phyloP scores from a whole-genome alignment of 2,888 invertebrate species.

The Neoitamus cyanurus region DNA sequence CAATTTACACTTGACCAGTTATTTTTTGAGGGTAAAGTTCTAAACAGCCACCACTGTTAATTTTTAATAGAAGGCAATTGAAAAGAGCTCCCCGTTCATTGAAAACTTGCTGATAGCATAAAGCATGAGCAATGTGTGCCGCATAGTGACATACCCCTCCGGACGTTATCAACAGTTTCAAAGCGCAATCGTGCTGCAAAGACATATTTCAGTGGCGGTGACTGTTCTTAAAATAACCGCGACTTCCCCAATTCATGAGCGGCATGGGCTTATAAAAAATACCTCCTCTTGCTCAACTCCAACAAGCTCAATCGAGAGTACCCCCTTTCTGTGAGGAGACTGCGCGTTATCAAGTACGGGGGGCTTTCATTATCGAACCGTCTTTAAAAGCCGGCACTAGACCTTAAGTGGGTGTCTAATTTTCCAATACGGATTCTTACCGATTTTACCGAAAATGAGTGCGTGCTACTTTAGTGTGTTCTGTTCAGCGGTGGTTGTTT shows the following conservation, averaged over 20 bases:
- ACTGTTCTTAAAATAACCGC: neutral
- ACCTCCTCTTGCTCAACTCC: neutral
- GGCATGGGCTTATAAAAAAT: too few relatives aligned
- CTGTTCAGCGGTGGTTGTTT: constrained; percentile 56
- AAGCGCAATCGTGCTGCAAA: neutral
- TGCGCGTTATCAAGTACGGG: neutral
- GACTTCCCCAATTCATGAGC: neutral
- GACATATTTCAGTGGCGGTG: neutral
- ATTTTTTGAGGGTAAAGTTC: neutral
- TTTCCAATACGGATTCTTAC: neutral
- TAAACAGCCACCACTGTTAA: neutral
- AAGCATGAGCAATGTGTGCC: neutral
- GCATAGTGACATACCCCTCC: neutral
- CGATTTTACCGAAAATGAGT: constrained; percentile 19
- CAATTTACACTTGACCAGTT: too few relatives aligned
- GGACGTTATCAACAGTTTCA: neutral
- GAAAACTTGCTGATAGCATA: neutral
- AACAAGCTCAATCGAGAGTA: neutral
- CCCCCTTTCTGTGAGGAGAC: constrained; percentile 2
- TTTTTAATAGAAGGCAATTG: neutral
- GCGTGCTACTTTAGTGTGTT: constrained; percentile 12
- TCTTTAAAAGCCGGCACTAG: constrained; percentile 8
- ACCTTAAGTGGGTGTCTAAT: neutral
- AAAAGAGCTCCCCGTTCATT: neutral
- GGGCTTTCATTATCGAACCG: constrained; percentile 31